Evolutionary conservation across 2,113 vertebrate genomes (phyloP).

Genomic region (Rostratula benghalensis): DNA sequence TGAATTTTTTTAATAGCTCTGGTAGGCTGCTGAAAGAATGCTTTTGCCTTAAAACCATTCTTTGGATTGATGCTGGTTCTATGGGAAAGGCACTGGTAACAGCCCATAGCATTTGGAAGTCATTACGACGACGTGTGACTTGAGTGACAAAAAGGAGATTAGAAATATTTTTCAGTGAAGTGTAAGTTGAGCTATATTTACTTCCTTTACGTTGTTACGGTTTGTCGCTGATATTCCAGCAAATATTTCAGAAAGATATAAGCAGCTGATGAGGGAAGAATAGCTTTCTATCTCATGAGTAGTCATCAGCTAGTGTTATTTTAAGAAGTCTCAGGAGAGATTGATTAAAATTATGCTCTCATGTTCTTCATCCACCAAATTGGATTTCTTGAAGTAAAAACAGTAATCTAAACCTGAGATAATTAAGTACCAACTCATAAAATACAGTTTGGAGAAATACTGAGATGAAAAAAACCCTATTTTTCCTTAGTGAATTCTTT

Average conservation of each 20-base stretch:
- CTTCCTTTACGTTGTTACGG: neutral
- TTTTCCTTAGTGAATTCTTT: neutral
- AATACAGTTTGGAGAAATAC: neutral
- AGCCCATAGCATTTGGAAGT: constrained; percentile 17
- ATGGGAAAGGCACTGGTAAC: neutral
- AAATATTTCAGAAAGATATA: constrained; percentile 4
- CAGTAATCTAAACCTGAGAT: neutral
- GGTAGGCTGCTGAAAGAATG: neutral
- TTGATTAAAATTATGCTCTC: neutral
- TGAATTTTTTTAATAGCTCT: neutral
- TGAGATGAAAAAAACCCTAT: neutral
- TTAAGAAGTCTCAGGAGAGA: constrained; percentile 9
- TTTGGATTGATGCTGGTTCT: neutral
- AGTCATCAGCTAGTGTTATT: constrained; percentile 35
- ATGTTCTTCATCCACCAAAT: neutral
- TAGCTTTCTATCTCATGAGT: neutral
- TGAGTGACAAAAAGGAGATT: constrained; percentile 44
- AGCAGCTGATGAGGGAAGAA: neutral
- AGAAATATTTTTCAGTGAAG: constrained; percentile 22
- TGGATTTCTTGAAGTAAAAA: constrained; percentile 12
- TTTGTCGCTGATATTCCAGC: constrained; percentile 19
- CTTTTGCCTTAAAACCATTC: neutral
- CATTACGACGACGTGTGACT: neutral
- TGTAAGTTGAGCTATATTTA: constrained; percentile 44
- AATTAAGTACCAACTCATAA: neutral